Evolutionary conservation across 2,113 vertebrate species (phyloP).

Genomic region (Trogon melanurus): DNA sequence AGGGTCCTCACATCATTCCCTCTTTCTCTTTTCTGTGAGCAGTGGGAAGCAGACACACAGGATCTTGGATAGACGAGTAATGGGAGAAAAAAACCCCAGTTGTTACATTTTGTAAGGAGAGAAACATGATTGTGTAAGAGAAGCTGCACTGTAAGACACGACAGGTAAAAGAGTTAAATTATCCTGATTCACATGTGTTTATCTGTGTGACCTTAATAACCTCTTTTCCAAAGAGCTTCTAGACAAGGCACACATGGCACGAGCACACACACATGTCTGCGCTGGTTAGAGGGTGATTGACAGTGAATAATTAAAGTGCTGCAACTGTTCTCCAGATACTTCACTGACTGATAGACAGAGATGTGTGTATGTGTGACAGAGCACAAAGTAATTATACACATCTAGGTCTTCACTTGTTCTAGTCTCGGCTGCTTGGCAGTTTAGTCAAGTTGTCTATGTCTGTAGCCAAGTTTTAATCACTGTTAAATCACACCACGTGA

Average conservation of each 20-base stretch:
- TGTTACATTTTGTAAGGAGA: background rate
- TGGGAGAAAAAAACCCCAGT: background rate
- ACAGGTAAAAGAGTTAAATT: background rate
- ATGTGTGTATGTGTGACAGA: background rate
- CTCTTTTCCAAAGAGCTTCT: background rate
- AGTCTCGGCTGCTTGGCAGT: background rate
- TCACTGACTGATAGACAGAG: background rate
- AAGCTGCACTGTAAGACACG: background rate
- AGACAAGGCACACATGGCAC: background rate
- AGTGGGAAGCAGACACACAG: background rate
- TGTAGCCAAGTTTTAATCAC: constrained; percentile 48
- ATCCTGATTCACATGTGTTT: background rate
- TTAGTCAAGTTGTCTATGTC: background rate
- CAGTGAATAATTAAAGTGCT: constrained; percentile 15
- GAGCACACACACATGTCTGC: background rate
- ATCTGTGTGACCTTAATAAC: background rate
- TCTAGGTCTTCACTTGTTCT: background rate
- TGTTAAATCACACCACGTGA: constrained; percentile 46
- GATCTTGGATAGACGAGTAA: background rate
- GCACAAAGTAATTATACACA: background rate
- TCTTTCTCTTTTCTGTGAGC: background rate
- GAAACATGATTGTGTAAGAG: background rate
- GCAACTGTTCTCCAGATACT: background rate
- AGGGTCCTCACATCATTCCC: background rate
- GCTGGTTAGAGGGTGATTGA: background rate